Percentiles rank a stretch among this genome's conserved stretches.
Evolutionary conservation across 2,888 invertebrate species (phyloP).

Genomic region (Hyles lineata): DNA sequence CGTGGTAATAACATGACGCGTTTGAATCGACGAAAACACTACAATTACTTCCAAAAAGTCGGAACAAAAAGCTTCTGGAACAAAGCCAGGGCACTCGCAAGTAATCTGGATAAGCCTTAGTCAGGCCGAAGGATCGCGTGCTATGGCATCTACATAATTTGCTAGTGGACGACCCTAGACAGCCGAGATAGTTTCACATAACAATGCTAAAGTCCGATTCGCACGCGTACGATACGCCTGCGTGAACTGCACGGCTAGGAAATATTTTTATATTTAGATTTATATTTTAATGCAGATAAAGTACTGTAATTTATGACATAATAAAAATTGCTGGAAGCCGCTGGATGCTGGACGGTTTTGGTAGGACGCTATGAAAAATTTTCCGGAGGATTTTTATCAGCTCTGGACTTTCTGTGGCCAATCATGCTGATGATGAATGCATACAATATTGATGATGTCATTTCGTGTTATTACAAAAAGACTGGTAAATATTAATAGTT

Average conservation of each 20-base stretch:
- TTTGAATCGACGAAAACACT: conserved; percentile 22
- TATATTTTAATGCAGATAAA: not conserved
- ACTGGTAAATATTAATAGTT: no score
- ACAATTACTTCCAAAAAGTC: conserved; percentile 28
- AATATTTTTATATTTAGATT: not conserved
- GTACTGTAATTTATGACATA: not conserved
- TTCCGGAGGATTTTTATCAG: no score
- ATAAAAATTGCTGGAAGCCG: no score
- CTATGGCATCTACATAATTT: conserved; percentile 54
- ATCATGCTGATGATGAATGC: no score
- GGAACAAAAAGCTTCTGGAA: conserved; percentile 42
- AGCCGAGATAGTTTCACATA: conserved; percentile 48
- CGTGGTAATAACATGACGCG: conserved; percentile 19
- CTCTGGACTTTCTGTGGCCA: no score
- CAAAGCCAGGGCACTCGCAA: conserved; percentile 40
- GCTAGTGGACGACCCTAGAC: conserved; percentile 43
- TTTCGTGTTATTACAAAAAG: no score
- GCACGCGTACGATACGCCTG: not conserved
- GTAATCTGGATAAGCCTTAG: conserved; percentile 48
- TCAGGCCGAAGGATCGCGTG: conserved; percentile 48
- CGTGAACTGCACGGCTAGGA: not conserved
- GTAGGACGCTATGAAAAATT: no score
- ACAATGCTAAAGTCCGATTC: conserved; percentile 34
- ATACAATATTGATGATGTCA: no score
- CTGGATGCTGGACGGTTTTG: no score